Conservation (phyloP, 2,888 invertebrate species). For the Sipunculus nudus region DNA sequence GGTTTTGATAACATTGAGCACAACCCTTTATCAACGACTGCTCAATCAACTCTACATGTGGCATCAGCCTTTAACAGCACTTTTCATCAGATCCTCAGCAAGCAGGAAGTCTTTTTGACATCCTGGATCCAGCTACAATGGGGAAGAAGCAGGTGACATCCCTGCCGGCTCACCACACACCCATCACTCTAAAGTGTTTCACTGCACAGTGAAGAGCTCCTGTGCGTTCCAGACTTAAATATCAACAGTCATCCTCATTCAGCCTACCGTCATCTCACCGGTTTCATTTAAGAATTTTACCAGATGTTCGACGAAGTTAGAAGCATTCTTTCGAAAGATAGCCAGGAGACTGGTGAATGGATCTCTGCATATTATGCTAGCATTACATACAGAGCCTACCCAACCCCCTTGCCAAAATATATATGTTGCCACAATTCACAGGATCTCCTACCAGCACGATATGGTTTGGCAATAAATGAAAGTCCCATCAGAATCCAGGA, state of each 20-base stretch:
- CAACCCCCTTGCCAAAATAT: not conserved
- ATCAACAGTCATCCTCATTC: not conserved
- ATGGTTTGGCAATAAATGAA: constrained; percentile 12
- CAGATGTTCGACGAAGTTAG: not conserved
- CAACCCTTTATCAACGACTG: constrained; percentile 6
- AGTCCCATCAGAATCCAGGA: not conserved
- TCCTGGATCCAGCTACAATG: not conserved
- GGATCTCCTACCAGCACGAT: not conserved
- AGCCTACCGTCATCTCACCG: not conserved
- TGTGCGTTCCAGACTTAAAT: not conserved
- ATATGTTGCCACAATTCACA: not conserved
- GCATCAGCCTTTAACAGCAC: constrained; percentile 10
- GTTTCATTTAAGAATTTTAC: too few species aligned
- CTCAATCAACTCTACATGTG: constrained; percentile 4
- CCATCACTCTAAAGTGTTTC: not conserved
- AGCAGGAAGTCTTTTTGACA: too few species aligned
- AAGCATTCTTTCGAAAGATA: not conserved
- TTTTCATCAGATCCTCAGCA: too few species aligned
- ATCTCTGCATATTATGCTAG: constrained; percentile 3
- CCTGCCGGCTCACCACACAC: not conserved
- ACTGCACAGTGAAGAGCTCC: not conserved
- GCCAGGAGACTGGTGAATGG: not conserved
- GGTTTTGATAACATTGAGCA: constrained; percentile 1
- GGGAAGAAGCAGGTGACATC: not conserved
- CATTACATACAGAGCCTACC: too few species aligned